Base-by-base conservation (phyloP, 2,888 invertebrate genomes). In the Cheilosia grossa region DNA sequence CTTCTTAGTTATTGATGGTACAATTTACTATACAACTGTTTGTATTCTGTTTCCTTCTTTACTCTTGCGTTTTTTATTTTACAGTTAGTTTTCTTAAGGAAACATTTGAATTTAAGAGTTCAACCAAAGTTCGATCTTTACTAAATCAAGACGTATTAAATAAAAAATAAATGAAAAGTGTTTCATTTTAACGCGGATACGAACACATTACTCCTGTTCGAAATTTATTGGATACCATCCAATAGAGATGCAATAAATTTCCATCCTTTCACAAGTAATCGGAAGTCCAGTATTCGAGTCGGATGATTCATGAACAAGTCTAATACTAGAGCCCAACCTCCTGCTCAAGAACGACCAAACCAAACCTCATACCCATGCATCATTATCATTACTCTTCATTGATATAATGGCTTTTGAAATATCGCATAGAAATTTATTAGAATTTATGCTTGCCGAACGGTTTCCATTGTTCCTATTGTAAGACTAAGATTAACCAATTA, bases 211-310 rank as follows among this genome's bases (percentile, higher is more conserved):
- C n/a, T n/a, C n/a, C 75, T 33, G 70, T 49, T 67, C 24, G 33
- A 61, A 85, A 77, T 77, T 85, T 77, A 81, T 85, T 85, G 85
- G 85, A 77, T 63, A 67, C 51, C 85, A 81, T 72, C 81, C 85
- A 85, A 81, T 47, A 72, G 54, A 66, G 75, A 77, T 67, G 75
- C 85, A 70, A 85, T 85, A 85, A 85, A 85, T 85, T 85, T 56
- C 72, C 72, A 81, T 85, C 72, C 67, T 27, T 81, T 77, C 72
- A 61, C 75, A 67, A 81, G 61, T 81, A 81, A 85, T 81, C 81
- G 80, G 66, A 75, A 80, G 83, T 85, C 83, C 85, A 81, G 79
- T 37, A 17, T 51, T 15, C 24, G 51, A 51, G 59, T 56, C 33
- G 66, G 72, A 85, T 85, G 85, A 85, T 85, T 85, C 85, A 85